Base-by-base conservation (phyloP, 2,113 vertebrate genomes). In the Indri indri region DNA sequence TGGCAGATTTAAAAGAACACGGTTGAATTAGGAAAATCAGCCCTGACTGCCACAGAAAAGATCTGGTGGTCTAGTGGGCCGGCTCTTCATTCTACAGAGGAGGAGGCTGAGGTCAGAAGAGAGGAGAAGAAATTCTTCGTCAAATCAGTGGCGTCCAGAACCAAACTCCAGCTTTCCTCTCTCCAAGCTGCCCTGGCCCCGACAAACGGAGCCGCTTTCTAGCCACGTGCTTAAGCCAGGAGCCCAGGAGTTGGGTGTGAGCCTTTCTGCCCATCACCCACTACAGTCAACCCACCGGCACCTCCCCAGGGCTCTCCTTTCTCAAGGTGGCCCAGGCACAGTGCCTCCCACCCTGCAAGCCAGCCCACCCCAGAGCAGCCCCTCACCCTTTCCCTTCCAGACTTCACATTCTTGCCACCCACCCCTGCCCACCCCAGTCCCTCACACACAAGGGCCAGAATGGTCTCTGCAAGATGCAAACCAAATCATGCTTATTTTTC, bases 311-410 rank as follows among this genome's bases (percentile, higher is more conserved):
- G 45, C 71, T 74, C 13, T 8, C 0, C 70, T 81, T 74, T 63
- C 76, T 76, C 65, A 23, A 17, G 5, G 16, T 13, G 80, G 65
- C 10, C 79, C 22, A n/a, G 2, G 77, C 14, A 13, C 7, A n/a
- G 5, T 0, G 20, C 68, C 47, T 27, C 20, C 5, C 1, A 25
- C 22, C 59, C 27, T 27, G 18, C 17, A 30, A 1, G 10, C 30
- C 17, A 13, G 57, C 73, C 6, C 23, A 11, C 42, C 54, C 13
- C 50, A 50, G 34, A 22, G 27, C 40, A 42, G 40, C 25, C 5
- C 30, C 10, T n/a, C 25, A 6, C 32, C 47, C 45, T 25, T 27
- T 32, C n/a, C 32, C 52, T 30, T 40, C 76, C 30, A 30, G n/a
- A 8, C 32, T 25, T 25, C 40, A 25, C 12, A 0, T 47, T 20